phyloP scores from a whole-genome alignment of 1,140 invertebrate genomes.

The Oppia nitens region DNA sequence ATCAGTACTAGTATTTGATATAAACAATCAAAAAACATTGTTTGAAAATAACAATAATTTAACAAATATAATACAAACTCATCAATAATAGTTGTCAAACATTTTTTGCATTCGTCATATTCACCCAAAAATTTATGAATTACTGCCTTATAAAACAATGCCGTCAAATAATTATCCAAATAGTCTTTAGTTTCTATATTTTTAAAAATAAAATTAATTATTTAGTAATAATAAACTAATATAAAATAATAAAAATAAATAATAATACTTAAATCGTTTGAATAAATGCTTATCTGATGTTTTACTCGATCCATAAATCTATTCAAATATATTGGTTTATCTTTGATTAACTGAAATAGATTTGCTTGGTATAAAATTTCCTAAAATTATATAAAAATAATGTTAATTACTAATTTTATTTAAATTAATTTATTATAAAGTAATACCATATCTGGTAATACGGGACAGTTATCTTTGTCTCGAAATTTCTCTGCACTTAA shows the following conservation, averaged over 20 bases:
- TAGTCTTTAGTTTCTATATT: background rate
- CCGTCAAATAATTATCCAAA: slow-evolving; percentile 8
- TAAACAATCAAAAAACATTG: no score
- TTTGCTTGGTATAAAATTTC: slow-evolving; percentile 7
- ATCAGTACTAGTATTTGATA: no score
- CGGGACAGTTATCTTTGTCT: background rate
- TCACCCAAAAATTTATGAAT: slow-evolving; percentile 1
- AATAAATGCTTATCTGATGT: slow-evolving; percentile 1
- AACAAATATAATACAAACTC: no score
- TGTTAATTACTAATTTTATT: background rate
- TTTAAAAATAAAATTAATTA: background rate
- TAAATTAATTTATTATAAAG: background rate
- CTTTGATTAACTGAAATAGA: slow-evolving; percentile 5
- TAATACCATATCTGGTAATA: slow-evolving; percentile 10
- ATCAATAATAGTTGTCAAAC: slow-evolving; percentile 6
- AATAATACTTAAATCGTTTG: slow-evolving; percentile 3
- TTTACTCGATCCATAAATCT: slow-evolving; percentile 2
- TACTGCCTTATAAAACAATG: slow-evolving; percentile 9
- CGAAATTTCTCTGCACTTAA: background rate
- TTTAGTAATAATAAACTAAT: background rate
- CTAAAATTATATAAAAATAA: no score
- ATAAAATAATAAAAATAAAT: background rate
- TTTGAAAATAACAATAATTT: background rate
- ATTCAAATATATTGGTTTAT: background rate
- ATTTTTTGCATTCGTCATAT: slow-evolving; percentile 4